Conservation (phyloP, 2,113 vertebrate species). For the Microcebus murinus region DNA sequence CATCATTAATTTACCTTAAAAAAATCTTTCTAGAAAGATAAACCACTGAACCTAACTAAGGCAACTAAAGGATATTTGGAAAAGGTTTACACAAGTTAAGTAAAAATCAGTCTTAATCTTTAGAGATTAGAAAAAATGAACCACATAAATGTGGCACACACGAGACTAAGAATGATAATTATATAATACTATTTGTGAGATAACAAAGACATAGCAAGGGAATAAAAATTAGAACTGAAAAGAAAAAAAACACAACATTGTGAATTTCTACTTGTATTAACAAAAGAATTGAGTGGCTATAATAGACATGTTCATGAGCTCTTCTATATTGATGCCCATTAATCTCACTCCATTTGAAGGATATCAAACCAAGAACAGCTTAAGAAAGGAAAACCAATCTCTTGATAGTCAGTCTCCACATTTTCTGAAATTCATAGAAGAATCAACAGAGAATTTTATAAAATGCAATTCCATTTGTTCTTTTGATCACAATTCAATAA, state of each 20-base stretch:
- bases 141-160: not conserved
- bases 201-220: not conserved
- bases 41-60: not conserved
- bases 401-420: not conserved
- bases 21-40: not conserved
- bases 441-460: constrained; percentile 60
- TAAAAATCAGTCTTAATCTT: constrained; percentile 11
- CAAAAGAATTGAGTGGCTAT: not conserved
- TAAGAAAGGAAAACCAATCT: constrained; percentile 61
- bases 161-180: not conserved
- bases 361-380: constrained; percentile 62
- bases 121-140: constrained; percentile 38
- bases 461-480: constrained; percentile 60
- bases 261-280: constrained; percentile 4
- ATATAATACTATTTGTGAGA: not conserved
- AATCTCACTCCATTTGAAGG: constrained; percentile 72
- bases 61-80: constrained; percentile 21
- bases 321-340: constrained; percentile 61
- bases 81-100: not conserved
- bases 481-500: constrained; percentile 51
- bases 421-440: constrained; percentile 67
- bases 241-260: not conserved
- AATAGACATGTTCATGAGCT: constrained; percentile 60
- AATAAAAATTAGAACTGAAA: constrained; percentile 66
- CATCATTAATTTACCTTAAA: not conserved